phyloP scores from a whole-genome alignment of 2,888 invertebrate species.

The Hydriomena furcata region DNA sequence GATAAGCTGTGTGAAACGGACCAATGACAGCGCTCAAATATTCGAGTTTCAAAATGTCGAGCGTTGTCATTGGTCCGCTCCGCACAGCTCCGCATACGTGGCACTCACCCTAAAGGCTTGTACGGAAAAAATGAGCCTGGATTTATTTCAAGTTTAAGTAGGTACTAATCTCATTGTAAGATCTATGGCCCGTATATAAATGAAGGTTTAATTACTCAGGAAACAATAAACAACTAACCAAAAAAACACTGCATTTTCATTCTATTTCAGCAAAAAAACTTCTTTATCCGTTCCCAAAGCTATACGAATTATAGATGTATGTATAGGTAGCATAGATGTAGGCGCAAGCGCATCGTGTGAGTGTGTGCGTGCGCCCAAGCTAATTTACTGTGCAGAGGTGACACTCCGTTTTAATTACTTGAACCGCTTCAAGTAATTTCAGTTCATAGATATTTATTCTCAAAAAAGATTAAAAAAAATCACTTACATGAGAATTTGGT shows the following conservation, averaged over 20 bases:
- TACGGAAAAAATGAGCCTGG: too few relatives aligned
- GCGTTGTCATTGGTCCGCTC: too few relatives aligned
- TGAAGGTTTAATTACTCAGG: slow-evolving; percentile 26
- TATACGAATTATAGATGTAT: slow-evolving; percentile 42
- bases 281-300: slow-evolving; percentile 57
- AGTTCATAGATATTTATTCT: too few relatives aligned
- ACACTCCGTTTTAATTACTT: slow-evolving; percentile 28
- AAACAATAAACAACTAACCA: slow-evolving; percentile 21
- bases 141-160: too few relatives aligned
- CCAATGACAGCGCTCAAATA: too few relatives aligned
- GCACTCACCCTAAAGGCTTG: too few relatives aligned
- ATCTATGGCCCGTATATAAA: slow-evolving; percentile 4
- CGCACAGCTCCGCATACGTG: too few relatives aligned
- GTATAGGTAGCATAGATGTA: slow-evolving; percentile 43
- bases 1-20: too few relatives aligned
- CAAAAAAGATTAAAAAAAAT: too few relatives aligned
- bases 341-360: slow-evolving; percentile 52
- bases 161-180: too few relatives aligned
- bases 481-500: too few relatives aligned
- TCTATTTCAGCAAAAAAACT: slow-evolving; percentile 50
- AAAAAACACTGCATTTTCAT: slow-evolving; percentile 35
- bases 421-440: not conserved
- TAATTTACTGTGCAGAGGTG: slow-evolving; percentile 28
- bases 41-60: too few relatives aligned
- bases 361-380: slow-evolving; percentile 26